Base-by-base conservation (phyloP, 1,140 invertebrate genomes). In the Tyrophagus putrescentiae region DNA sequence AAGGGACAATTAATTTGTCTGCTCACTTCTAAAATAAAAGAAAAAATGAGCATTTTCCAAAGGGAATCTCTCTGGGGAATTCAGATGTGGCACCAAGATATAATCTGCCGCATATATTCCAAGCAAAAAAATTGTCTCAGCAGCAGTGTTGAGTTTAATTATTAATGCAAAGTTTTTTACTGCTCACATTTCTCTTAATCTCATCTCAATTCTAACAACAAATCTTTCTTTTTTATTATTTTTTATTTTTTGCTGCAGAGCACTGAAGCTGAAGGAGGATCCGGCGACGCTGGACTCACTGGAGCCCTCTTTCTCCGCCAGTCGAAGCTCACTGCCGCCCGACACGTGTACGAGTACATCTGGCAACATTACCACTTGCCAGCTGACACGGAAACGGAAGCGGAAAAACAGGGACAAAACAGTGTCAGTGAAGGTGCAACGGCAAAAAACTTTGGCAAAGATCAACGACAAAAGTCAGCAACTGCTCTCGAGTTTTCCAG, bases 281-380 rank as follows among this genome's bases (percentile, higher is more conserved):
- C 13, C 28, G 13, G 25, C 25, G 3, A 54, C 52, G 25, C 39
- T 54, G 25, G 52, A 54, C 39, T 54, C 52, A 33, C 27, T 54
- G 52, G 52, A 21, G 25, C 28, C 32, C 25, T 54, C 13, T 54
- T 27, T 31, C 25, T 54, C n/a, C 52, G 27, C 1, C 52, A 27
- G n/a, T 54, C 52, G 27, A 54, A 54, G 27, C 27, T 54, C n/a
- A 13, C 32, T 13, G 32, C 25, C 21, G 52, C 52, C 2, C 1
- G 27, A 27, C 52, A 27, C 25, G 27, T 54, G 13, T 54, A 54
- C 25, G 7, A 48, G 31, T 48, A 48, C 18, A 48, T 48, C 18
- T 48, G 45, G 45, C 13, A 7, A 13, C 7, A 18, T 13, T 18
- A 48, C 45, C 18, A 7, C 45, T 18, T 7, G 31, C 18, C 13